Base-by-base conservation (phyloP, 2,797 vertebrate species). In the Macropodus opercularis region DNA sequence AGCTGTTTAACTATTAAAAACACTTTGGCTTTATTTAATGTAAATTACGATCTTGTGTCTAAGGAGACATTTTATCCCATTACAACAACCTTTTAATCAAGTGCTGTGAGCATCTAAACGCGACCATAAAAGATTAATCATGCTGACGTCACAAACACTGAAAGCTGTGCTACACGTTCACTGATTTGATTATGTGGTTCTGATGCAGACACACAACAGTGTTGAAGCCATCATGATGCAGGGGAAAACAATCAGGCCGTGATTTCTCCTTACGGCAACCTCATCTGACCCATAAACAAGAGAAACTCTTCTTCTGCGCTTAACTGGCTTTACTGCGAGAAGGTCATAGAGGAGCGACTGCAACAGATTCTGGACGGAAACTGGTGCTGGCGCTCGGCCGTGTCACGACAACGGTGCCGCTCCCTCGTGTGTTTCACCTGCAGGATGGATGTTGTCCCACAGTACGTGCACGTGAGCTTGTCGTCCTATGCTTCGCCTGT, bases 181-280 rank as follows among this genome's bases (percentile, higher is more conserved):
- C 7, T 24, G 24, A 3, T 24, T 24, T n/a, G n/a, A n/a, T n/a
- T n/a, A n/a, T n/a, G n/a, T n/a, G n/a, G n/a, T n/a, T n/a, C n/a
- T n/a, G n/a, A n/a, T n/a, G n/a, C n/a, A 24, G 24, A 24, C 24
- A 24, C 24, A 24, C 24, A 24, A 24, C 24, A 24, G 24, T 24
- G 1, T 66, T 42, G 63, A 54, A 58, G 62, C 47, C 41, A 35
- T 58, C 34, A 26, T 27, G 19, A 27, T 12, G 54, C 38, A 57
- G 34, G 22, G 46, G 35, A 43, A 48, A 72, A 23, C 18, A 58
- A 52, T 70, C 34, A 1, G 3, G 39, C 56, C 58, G 23, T 22
- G 12, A 8, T 12, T 43, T 6, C 29, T 27, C 18, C 27, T 43
- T 6, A 5, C n/a, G 21, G 17, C 21, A 4, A 14, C 15, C 47